phyloP scores from a whole-genome alignment of 35 echinoderm and acorn worm species.

The Nesometra sesokonis region DNA sequence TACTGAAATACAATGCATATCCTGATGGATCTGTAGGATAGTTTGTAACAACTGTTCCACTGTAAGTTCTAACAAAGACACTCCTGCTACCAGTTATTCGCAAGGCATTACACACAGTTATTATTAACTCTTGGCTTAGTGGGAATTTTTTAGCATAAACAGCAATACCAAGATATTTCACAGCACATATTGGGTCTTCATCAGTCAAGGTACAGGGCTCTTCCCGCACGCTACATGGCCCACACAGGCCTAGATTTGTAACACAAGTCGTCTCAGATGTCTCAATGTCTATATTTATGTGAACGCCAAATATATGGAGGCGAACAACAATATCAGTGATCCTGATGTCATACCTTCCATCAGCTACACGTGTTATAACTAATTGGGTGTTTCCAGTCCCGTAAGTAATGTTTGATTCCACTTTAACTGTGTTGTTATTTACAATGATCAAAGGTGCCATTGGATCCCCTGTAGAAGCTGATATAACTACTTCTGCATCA shows the following conservation, averaged over 20 bases:
- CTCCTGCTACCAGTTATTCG: neutral
- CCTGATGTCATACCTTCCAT: constrained; percentile 35
- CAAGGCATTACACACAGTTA: neutral
- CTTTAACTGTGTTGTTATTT: constrained; percentile 20
- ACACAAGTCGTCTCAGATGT: constrained; percentile 7
- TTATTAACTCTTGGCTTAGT: constrained; percentile 1
- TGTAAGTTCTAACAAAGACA: neutral
- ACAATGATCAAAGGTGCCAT: constrained; percentile 43
- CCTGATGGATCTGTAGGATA: neutral
- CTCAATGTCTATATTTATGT: constrained; percentile 51
- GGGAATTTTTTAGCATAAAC: constrained; percentile 28
- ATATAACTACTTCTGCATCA: constrained; percentile 23
- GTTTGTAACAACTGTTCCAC: neutral
- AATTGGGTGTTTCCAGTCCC: neutral
- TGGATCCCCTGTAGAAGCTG: constrained; percentile 18
- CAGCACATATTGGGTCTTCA: constrained; percentile 38
- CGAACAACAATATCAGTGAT: constrained; percentile 30
- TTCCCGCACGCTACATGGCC: constrained; percentile 38
- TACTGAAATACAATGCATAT: constrained; percentile 44
- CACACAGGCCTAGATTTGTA: constrained; percentile 47
- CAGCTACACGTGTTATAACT: constrained; percentile 5
- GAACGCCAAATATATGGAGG: constrained; percentile 36
- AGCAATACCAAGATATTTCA: constrained; percentile 42
- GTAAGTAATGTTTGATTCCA: constrained; percentile 14
- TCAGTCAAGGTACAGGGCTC: constrained; percentile 23